phyloP scores from a whole-genome alignment of 2,888 invertebrate species.

The Isoperla grammatica region DNA sequence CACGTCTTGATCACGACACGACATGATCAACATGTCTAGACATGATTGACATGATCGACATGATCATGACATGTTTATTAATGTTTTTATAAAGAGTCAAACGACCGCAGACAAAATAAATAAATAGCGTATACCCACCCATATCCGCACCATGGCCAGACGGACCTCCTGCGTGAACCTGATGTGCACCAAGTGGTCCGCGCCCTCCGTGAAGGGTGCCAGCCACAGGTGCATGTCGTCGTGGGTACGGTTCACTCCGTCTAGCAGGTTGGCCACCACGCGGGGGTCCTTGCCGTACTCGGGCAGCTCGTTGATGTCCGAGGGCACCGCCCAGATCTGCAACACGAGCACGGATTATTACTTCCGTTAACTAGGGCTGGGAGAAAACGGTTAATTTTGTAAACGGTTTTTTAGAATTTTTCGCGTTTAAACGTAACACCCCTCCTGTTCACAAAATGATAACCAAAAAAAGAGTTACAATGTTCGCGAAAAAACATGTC shows the following conservation, averaged over 20 bases:
- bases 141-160: slow-evolving; percentile 62
- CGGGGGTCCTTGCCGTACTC: slow-evolving; percentile 60
- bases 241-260: slow-evolving; percentile 65
- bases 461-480: no score
- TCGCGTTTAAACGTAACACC: no score
- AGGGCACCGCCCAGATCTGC: slow-evolving; percentile 52
- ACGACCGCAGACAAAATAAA: no score
- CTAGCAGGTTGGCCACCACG: slow-evolving; percentile 58
- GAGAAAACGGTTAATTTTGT: no score
- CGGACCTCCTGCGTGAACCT: slow-evolving; percentile 49
- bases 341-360: slow-evolving; percentile 10
- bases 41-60: no score
- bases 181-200: slow-evolving; percentile 55
- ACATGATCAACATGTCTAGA: no score
- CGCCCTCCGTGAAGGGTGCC: slow-evolving; percentile 56
- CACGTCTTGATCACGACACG: no score
- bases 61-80: no score
- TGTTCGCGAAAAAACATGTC: not conserved
- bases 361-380: not conserved
- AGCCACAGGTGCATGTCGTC: slow-evolving; percentile 77
- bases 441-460: no score
- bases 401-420: no score
- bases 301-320: slow-evolving; percentile 59
- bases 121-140: no score
- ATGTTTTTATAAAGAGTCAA: no score